Base-by-base conservation (phyloP, 1,140 invertebrate species). In the Drosophila burlai region DNA sequence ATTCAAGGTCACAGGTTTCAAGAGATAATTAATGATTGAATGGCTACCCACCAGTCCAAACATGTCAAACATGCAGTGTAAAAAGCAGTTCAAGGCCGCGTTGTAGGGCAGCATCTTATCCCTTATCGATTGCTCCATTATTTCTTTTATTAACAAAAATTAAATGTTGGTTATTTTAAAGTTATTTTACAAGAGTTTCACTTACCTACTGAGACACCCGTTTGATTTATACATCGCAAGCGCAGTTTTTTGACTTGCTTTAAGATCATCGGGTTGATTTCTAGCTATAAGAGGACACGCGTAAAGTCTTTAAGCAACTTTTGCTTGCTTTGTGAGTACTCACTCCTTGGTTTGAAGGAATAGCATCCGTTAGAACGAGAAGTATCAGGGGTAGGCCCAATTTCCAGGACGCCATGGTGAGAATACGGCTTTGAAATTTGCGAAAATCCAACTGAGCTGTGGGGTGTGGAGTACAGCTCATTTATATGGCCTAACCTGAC, bases 31-130 rank as follows among this genome's bases (percentile, higher is more conserved):
- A 31, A 5, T 38, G 4, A 9, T 36, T 36, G 6, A 16, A 26
- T n/a, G 26, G 68, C 21, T 46, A 31, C 47, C 36, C 9, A 92
- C 91, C 67, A 92, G 54, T 34, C 91, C 91, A n/a, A 92, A 78
- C 71, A 74, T 84, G 31, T 92, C 82, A 54, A 91, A 78, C 74
- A 92, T 69, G 72, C 91, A 92, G 50, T 92, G 82, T 0, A 92
- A 15, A 46, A 91, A 92, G 18, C 91, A 92, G 16, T 91, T 80
- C 6, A 91, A 62, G 15, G 21, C n/a, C 3, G 59, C 46, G 65
- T 91, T 78, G 1, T 60, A 52, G 4, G 87, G 85, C 34, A 92
- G 16, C 10, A 11, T 13, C 26, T 29, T 43, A 3, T 50, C 57
- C 29, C 58, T 72, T 15, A 81, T 43, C 0, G 71, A 58, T n/a